Base-by-base conservation (phyloP, 2,888 invertebrate genomes). In the Phaedon cochleariae region DNA sequence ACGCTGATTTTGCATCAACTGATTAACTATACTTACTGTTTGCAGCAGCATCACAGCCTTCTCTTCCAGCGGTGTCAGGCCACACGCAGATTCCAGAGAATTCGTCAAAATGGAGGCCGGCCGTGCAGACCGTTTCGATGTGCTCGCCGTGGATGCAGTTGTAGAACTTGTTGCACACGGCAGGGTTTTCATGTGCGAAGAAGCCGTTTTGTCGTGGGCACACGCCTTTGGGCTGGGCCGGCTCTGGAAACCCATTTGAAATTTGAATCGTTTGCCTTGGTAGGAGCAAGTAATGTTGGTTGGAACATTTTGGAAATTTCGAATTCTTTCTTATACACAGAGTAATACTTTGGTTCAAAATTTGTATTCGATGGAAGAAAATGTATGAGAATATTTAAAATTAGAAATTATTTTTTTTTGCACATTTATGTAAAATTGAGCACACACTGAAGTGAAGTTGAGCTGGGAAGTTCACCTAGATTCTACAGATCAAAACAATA, bases 161-260 rank as follows among this genome's bases (percentile, higher is more conserved):
- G 87, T 87, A 94, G 88, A 95, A 96, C 71, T 93, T 83, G 82
- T 94, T 92, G 86, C 96, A 96, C 15, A 93, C 88, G 4, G 90
- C 80, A 0, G 91, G 86, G 77, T 95, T 93, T 7, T 94, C 94
- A 86, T 95, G 94, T 45, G 94, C 92, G 84, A 96, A 96, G 90
- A 94, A 94, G 52, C 96, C 96, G 83, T 95, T 94, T 76, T 90
- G 89, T 70, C 96, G 88, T 18, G 95, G 95, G 80, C 96, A 96
- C 70, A 89, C 87, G 49, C 85, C 84, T 78, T 85, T 90, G 7
- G 90, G 85, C 77, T 90, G 89, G 61, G 96, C 91, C 64, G 91
- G 89, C 85, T 95, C 95, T 95, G 85, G 53, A 80, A 76, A 65
- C 20, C 34, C 26, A 63, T n/a, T n/a, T n/a, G n/a, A n/a, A n/a